These are phyloP conservation scores for Sycophaga agraensis DNA, from an alignment of 1,140 invertebrate species.

Conservation along the genomic window DNA sequence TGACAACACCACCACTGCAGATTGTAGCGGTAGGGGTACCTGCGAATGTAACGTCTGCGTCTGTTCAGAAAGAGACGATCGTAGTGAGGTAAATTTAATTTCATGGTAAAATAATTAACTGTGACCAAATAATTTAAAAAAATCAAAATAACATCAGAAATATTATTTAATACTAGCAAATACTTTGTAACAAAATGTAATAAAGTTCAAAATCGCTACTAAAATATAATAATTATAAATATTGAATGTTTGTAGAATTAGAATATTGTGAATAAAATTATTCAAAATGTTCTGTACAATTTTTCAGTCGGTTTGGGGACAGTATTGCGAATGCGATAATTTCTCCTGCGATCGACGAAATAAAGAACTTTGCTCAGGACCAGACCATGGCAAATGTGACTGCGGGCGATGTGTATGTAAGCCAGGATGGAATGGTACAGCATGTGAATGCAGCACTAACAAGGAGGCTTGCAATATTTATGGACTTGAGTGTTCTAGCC, in stretches of 20 bases:
- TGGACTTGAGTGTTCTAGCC: constrained; percentile 67
- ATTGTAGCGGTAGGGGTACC: constrained; percentile 75
- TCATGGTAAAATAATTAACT: background rate
- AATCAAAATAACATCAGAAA: no score
- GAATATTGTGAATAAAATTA: background rate
- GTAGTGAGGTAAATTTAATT: constrained; percentile 57
- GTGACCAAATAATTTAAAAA: background rate
- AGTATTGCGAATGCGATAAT: constrained; percentile 93
- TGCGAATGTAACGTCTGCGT: constrained; percentile 83
- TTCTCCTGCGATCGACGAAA: constrained; percentile 89
- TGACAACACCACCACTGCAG: constrained; percentile 68
- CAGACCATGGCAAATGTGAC: constrained; percentile 71
- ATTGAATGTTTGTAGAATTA: background rate
- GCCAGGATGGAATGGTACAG: constrained; percentile 75
- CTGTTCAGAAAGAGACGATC: constrained; percentile 61
- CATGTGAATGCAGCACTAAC: constrained; percentile 79
- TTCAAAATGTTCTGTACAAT: constrained; percentile 14
- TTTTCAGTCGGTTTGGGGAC: constrained; percentile 71
- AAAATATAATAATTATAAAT: no score
- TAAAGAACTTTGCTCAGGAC: constrained; percentile 72
- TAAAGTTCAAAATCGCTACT: no score
- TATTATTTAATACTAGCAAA: no score
- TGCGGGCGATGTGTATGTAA: constrained; percentile 79
- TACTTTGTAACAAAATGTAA: no score
- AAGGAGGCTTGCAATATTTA: constrained; percentile 68